These are phyloP conservation scores for Crypturellus tataupa DNA, from an alignment of 2,797 vertebrate species.

Conservation along the genomic window DNA sequence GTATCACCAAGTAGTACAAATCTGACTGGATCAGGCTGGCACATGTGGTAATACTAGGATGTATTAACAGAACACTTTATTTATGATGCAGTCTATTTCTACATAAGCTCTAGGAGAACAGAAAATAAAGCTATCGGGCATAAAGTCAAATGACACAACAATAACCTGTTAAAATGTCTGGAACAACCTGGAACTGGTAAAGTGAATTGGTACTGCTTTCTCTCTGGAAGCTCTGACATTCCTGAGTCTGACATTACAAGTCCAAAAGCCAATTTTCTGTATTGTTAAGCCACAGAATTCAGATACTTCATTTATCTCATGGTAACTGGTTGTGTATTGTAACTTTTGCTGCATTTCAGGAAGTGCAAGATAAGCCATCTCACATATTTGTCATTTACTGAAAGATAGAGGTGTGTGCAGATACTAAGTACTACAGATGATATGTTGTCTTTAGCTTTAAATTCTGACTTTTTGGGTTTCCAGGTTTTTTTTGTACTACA, in stretches of 20 bases:
- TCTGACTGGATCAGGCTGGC: neutral
- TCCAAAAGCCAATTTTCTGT: neutral
- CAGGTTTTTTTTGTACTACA: neutral
- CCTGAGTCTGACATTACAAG: neutral
- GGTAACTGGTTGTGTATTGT: fast-evolving
- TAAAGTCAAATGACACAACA: neutral
- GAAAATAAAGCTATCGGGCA: neutral
- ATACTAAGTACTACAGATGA: neutral
- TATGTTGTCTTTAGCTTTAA: neutral
- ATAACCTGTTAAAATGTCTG: neutral
- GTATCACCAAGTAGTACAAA: neutral
- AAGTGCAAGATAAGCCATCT: neutral
- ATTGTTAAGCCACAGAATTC: neutral
- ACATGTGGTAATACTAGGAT: neutral
- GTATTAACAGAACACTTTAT: neutral
- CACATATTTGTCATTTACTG: neutral
- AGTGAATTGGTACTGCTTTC: neutral
- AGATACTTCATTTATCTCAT: neutral
- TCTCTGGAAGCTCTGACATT: neutral
- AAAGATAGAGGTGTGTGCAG: neutral
- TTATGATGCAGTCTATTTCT: neutral
- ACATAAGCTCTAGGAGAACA: neutral
- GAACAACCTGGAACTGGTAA: neutral
- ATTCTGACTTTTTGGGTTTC: neutral
- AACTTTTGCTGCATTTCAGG: neutral